Evolutionary conservation across 2,797 vertebrate genomes (phyloP), one percentile per base, ranked within the genome.

Genomic region (Falco biarmicus): DNA sequence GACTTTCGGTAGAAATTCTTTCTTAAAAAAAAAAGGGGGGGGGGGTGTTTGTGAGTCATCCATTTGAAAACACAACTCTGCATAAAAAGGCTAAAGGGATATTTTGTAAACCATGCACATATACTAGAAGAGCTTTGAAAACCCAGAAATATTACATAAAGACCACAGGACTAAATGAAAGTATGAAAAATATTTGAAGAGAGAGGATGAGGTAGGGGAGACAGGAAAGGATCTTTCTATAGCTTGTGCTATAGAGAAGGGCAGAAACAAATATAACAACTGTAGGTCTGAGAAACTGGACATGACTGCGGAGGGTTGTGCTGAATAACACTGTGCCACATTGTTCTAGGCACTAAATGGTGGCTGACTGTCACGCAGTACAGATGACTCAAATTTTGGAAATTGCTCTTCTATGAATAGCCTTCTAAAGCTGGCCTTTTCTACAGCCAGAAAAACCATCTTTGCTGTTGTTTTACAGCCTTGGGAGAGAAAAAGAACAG

Each of bases 151-250:
- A 82, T 70, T 85, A 63, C 20, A 21, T 68, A 28, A 80, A 91
- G 81, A 78, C 91, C 92, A 78, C 89, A 94, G 75, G 64, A 90
- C 69, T 94, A 92, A 96, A 89, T 10, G 66, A 95, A 93, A 92
- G 25, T 59, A 91, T 87, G 66, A 79, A 93, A 95, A 94, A 82
- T 89, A 93, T 95, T 90, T 95, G 90, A 93, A 31, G n/a, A 19
- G 45, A 57, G 28, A 89, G 32, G 41, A 87, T 59, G 79, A 75
- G n/a, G 65, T 17, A 15, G 53, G 21, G 10, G 18, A 76, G 51
- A 64, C 18, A 90, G 47, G 83, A 88, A 88, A 71, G 22, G 70
- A 64, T 75, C 70, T 76, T 94, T 94, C 81, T 76, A 26, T 41
- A 69, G 43, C 34, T 84, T 76, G 32, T 76, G 54, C 47, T 81